Evolutionary conservation across 1,140 invertebrate genomes (phyloP).

Genomic region (Pissodes strobi): DNA sequence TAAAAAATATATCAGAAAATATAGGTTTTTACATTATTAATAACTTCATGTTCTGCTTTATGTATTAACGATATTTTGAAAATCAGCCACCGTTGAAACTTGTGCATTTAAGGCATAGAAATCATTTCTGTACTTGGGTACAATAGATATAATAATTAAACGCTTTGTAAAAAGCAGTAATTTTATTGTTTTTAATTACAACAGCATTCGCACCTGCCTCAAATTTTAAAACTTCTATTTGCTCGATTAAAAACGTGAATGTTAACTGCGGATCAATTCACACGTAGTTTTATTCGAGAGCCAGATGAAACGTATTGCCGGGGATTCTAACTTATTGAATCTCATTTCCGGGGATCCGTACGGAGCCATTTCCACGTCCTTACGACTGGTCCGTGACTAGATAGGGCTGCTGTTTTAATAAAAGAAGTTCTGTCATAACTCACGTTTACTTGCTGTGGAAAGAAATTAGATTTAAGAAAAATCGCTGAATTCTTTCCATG

Average conservation of each 20-base stretch:
- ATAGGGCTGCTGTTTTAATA: conserved; percentile 38
- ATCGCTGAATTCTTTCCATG: too few species aligned
- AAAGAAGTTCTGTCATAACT: conserved; percentile 25
- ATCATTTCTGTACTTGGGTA: too few species aligned
- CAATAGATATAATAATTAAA: too few species aligned
- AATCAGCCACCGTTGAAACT: too few species aligned
- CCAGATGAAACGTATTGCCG: conserved; percentile 38
- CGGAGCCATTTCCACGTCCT: conserved; percentile 44
- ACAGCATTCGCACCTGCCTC: too few species aligned
- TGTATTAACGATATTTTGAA: too few species aligned
- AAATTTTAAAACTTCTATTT: conserved; percentile 18
- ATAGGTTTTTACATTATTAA: too few species aligned
- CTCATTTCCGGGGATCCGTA: conserved; percentile 44
- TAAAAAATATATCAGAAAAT: too few species aligned
- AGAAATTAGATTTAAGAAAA: conserved; percentile 27
- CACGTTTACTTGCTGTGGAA: conserved; percentile 32
- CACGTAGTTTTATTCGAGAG: conserved; percentile 41
- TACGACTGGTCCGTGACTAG: conserved; percentile 39
- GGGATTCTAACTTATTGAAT: conserved; percentile 47
- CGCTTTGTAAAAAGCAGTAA: too few species aligned
- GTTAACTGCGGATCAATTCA: conserved; percentile 37
- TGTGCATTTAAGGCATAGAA: too few species aligned
- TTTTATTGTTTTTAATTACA: too few species aligned
- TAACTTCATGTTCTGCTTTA: too few species aligned
- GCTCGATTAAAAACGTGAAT: conserved; percentile 22